A percentile compares a stretch with the other conserved stretches of the same genome.
Conservation (phyloP, 2,888 invertebrate species). For the Ennomos erosarius region DNA sequence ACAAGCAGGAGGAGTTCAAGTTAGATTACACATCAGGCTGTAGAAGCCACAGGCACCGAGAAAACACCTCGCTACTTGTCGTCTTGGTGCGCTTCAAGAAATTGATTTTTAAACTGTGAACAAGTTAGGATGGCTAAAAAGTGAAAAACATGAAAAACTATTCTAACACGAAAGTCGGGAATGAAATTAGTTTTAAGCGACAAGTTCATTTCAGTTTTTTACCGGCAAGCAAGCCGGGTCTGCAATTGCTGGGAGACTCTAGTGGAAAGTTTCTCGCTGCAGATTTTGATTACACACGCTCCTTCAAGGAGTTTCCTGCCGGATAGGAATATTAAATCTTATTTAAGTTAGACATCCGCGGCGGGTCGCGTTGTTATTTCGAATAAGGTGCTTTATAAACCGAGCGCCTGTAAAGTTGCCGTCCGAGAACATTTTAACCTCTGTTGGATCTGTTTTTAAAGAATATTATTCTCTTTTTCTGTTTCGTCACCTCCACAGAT, state of each 20-base stretch:
- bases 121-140: constrained; percentile 66
- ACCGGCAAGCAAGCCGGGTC: constrained; percentile 64
- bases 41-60: constrained; percentile 53
- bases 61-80: constrained; percentile 76
- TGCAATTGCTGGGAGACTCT: constrained; percentile 78
- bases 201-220: constrained; percentile 83
- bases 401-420: constrained; percentile 59
- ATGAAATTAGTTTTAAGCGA: constrained; percentile 84
- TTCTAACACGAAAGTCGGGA: constrained; percentile 79
- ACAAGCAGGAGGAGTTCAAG: constrained; percentile 57
- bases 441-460: constrained; percentile 53
- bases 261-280: constrained; percentile 76
- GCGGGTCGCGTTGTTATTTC: constrained; percentile 81
- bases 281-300: constrained; percentile 85
- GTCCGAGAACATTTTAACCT: constrained; percentile 64
- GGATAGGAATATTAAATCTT: constrained; percentile 85
- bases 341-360: constrained; percentile 83
- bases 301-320: constrained; percentile 78
- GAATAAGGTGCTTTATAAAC: constrained; percentile 81
- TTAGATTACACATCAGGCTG: constrained; percentile 62
- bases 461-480: constrained; percentile 56
- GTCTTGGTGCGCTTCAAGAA: constrained; percentile 69
- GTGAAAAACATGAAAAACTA: constrained; percentile 76
- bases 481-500: constrained; percentile 47
- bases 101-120: constrained; percentile 82